Evolutionary conservation across 2,113 vertebrate species (phyloP).

Genomic region (Zosterops lateralis): DNA sequence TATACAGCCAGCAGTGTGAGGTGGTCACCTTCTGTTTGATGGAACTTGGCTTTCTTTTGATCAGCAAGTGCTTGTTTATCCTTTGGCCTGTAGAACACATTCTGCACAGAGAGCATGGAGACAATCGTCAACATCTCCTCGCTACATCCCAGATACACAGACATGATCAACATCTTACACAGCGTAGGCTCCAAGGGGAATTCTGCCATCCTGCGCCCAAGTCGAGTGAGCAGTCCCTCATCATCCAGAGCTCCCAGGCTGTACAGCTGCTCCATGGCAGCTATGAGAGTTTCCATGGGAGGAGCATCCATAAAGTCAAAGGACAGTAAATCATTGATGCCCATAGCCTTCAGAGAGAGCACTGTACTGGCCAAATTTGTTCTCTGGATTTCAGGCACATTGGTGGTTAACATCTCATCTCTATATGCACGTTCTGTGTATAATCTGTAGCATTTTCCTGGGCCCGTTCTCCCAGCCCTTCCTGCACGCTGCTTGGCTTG

Average conservation of each 20-base stretch:
- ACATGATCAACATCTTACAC: constrained; percentile 99
- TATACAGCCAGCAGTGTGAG: no score
- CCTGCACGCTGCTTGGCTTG: constrained; percentile 96
- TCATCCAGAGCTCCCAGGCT: no score
- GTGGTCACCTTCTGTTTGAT: no score
- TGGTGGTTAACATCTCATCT: constrained; percentile 97
- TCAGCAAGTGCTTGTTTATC: constrained; percentile 8
- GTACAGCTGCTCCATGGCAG: no score
- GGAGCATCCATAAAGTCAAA: no score
- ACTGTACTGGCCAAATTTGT: constrained; percentile 96
- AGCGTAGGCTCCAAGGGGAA: constrained; percentile 98
- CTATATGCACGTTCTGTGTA: constrained; percentile 96
- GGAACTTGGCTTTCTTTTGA: no score
- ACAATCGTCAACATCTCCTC: constrained; percentile 98
- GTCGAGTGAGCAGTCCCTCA: no score
- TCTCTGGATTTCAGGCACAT: constrained; percentile 97
- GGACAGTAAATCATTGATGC: no score
- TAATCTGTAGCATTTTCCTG: constrained; percentile 91
- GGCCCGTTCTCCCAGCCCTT: constrained; percentile 93
- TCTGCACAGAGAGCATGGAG: constrained; percentile 97
- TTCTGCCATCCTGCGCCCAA: constrained; percentile 85
- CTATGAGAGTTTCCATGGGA: no score
- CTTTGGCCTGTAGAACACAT: constrained; percentile 97
- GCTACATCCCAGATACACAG: constrained; percentile 94
- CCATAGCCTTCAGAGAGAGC: constrained; percentile 89